Conservation (phyloP, 2,888 invertebrate species). For the Caenorhabditis japonica region DNA sequence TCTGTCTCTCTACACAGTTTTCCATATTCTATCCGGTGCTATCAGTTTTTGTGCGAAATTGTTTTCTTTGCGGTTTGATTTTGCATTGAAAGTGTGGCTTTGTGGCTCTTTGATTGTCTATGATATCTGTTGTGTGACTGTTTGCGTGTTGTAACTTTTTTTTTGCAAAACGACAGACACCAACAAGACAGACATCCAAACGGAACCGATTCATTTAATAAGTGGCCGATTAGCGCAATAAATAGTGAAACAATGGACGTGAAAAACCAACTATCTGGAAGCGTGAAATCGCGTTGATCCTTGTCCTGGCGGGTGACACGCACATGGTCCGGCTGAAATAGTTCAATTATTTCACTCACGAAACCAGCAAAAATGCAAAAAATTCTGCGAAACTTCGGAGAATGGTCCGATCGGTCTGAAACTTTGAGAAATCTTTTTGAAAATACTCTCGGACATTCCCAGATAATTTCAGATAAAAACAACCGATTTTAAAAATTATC, state of each 20-base stretch:
- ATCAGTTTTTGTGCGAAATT: slow-evolving; percentile 38
- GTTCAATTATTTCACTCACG: neutral
- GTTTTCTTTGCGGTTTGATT: slow-evolving; percentile 23
- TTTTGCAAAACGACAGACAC: slow-evolving; percentile 36
- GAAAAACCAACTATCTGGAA: slow-evolving; percentile 52
- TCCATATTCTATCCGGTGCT: too few species aligned
- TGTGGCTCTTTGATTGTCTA: slow-evolving; percentile 26
- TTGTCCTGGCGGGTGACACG: slow-evolving; percentile 70
- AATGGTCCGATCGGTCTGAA: too few species aligned
- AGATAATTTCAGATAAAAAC: too few species aligned
- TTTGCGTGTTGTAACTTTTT: slow-evolving; percentile 50
- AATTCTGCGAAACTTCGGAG: too few species aligned
- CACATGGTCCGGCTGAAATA: slow-evolving; percentile 71
- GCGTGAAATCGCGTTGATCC: slow-evolving; percentile 75
- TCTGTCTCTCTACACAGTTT: too few species aligned
- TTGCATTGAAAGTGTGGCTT: slow-evolving; percentile 20
- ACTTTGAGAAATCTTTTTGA: too few species aligned
- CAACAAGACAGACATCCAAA: slow-evolving; percentile 30
- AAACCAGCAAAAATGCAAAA: too few species aligned
- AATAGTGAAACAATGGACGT: neutral
- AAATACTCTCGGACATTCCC: too few species aligned
- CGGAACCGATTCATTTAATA: slow-evolving; percentile 39
- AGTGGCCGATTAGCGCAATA: slow-evolving; percentile 4
- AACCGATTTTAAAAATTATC: too few species aligned
- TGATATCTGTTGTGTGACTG: slow-evolving; percentile 34